Percentiles rank a stretch among this genome's conserved stretches.
Evolutionary conservation across 2,797 vertebrate species (phyloP).

Genomic region (Myoxocephalus aenaeus): DNA sequence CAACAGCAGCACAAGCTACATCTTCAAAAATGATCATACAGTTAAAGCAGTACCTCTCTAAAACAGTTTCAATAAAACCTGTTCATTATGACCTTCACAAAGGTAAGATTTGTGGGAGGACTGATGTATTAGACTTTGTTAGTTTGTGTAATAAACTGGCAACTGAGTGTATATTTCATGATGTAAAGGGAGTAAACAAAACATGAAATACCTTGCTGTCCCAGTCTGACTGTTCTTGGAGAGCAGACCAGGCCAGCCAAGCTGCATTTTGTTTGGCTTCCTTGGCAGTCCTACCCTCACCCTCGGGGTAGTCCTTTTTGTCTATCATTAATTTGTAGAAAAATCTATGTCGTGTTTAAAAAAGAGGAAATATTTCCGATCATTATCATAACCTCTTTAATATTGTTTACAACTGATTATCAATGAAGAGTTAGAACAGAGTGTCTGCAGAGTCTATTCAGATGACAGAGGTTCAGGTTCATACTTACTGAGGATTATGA

Average conservation of each 20-base stretch:
- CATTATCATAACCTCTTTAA: background rate
- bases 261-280: conserved; percentile 78
- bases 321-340: conserved; percentile 59
- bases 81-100: too few species aligned
- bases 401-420: background rate
- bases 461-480: background rate
- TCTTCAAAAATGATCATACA: too few species aligned
- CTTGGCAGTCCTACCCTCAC: conserved; percentile 57
- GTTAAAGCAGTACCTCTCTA: too few species aligned
- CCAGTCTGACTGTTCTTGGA: conserved; percentile 56
- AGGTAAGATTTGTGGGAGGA: too few species aligned
- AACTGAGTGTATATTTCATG: background rate
- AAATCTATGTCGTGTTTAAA: conserved; percentile 72
- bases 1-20: too few species aligned
- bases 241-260: conserved; percentile 55
- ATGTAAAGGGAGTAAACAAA: background rate
- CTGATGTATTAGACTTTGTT: too few species aligned
- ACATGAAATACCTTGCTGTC: conserved; percentile 63
- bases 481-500: conserved; percentile 71
- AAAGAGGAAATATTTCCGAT: background rate
- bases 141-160: background rate
- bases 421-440: background rate
- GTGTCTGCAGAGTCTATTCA: background rate
- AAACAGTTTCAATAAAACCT: too few species aligned
- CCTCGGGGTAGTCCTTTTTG: conserved; percentile 58